Conservation (phyloP, 2,797 vertebrate species). For the Falco columbarius region DNA sequence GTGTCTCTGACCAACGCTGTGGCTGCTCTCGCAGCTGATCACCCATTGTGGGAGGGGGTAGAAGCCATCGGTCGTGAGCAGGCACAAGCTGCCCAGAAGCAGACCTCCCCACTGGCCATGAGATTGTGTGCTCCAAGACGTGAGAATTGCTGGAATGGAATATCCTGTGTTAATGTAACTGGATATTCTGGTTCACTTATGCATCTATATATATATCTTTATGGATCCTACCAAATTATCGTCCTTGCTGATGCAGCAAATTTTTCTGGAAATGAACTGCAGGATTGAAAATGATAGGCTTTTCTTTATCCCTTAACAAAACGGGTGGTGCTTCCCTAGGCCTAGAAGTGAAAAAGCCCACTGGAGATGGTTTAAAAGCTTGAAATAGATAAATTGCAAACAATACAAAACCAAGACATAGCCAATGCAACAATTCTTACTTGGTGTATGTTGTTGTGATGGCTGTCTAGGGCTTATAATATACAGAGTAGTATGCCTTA, state of each 20-base stretch:
- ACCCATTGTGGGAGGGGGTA: neutral
- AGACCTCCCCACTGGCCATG: neutral
- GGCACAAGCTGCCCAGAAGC: neutral
- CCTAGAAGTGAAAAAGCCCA: neutral
- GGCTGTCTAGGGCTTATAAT: neutral
- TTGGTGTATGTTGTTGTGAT: neutral
- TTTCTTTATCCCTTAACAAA: neutral
- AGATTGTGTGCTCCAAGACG: neutral
- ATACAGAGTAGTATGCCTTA: neutral
- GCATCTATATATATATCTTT: accelerated
- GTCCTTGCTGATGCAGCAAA: neutral
- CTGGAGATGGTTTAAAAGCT: neutral
- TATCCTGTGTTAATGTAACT: neutral
- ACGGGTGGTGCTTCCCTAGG: neutral
- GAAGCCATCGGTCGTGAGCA: neutral
- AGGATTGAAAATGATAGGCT: neutral
- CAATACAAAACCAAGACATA: neutral
- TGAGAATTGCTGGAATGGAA: neutral
- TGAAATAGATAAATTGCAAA: neutral
- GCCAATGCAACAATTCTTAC: neutral
- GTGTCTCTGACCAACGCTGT: neutral
- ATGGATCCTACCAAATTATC: neutral
- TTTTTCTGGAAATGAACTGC: neutral
- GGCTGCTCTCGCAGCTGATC: neutral
- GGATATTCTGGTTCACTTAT: neutral